Base-by-base conservation (phyloP, 2,113 vertebrate genomes). In the Megaceryle maxima region DNA sequence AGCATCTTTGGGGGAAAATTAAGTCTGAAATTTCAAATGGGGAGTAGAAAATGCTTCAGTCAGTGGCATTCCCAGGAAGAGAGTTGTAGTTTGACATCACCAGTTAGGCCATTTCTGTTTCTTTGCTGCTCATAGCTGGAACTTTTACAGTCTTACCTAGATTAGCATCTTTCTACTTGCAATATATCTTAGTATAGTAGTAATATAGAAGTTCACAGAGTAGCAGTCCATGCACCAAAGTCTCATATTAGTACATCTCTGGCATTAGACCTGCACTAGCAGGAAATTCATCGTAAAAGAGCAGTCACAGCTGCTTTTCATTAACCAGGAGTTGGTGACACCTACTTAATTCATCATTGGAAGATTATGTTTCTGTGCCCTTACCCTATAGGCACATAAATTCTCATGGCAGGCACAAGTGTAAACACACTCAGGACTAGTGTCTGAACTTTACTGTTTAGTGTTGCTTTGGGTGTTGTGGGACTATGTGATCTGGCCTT, bases 281-380 rank as follows among this genome's bases (percentile, higher is more conserved):
- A 74, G 31, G 37, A 70, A 87, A 44, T 31, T 41, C 6, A 22
- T 8, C 35, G 53, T 66, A 46, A 79, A 82, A 22, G 28, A 63
- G 60, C 9, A 43, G 20, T 20, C 63, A 44, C 24, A n/a, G 13
- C 28, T 70, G 16, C 50, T 85, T 78, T 75, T 33, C 2, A 2
- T 72, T 68, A 48, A 26, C 14, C 35, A 18, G 48, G 26, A 87
- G 3, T 10, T 79, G 56, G 24, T 81, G 39, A 8, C 13, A 37
- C 18, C 35, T 81, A 5, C 22, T 55, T 66, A 13, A 8, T 68
- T 44, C 4, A 2, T 73, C 14, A 3, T 0, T 0, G 16, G 43
- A 15, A 62, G 9, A 26, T 46, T 0, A 1, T 53, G 5, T 41
- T 87, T 55, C 11, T 35, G 0, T 41, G 33, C 3, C 19, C 9